Conservation (phyloP, 1,140 invertebrate genomes). For the Ceratosolen fusciceps region DNA sequence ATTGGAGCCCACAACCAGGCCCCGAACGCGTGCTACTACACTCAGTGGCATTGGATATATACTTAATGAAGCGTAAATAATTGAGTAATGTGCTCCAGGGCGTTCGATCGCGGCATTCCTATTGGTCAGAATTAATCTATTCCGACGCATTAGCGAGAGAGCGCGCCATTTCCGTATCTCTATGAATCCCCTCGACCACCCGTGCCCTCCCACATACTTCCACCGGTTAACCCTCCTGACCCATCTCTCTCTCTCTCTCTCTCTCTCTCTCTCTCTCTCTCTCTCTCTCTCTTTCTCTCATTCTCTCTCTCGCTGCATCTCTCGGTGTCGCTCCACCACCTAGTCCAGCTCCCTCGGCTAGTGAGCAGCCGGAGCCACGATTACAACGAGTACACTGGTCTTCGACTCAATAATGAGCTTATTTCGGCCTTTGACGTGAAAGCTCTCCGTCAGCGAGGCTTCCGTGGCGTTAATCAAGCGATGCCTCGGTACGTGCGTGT, state of each 20-base stretch:
- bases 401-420: slow-evolving; percentile 35
- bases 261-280: no score
- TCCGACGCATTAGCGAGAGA: slow-evolving; percentile 70
- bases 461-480: no score
- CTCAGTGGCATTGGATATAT: slow-evolving; percentile 72
- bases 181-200: not conserved
- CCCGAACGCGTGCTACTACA: slow-evolving; percentile 60
- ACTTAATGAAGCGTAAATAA: slow-evolving; percentile 74
- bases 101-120: slow-evolving; percentile 69
- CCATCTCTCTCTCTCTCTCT: slow-evolving; percentile 56
- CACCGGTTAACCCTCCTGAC: not conserved
- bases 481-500: no score
- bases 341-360: slow-evolving; percentile 30
- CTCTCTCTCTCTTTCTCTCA: no score
- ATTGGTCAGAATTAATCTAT: slow-evolving; percentile 73
- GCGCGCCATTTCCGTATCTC: slow-evolving; percentile 27
- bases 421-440: slow-evolving; percentile 22
- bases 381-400: slow-evolving; percentile 2
- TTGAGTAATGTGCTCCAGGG: slow-evolving; percentile 72
- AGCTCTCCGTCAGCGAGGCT: no score
- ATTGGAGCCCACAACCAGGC: slow-evolving; percentile 29
- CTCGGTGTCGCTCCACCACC: no score
- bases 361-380: no score
- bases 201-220: not conserved
- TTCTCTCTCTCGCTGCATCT: no score